These are phyloP conservation scores for Pachycephala philippinensis DNA, from an alignment of 2,113 vertebrate species.

Conservation along the genomic window DNA sequence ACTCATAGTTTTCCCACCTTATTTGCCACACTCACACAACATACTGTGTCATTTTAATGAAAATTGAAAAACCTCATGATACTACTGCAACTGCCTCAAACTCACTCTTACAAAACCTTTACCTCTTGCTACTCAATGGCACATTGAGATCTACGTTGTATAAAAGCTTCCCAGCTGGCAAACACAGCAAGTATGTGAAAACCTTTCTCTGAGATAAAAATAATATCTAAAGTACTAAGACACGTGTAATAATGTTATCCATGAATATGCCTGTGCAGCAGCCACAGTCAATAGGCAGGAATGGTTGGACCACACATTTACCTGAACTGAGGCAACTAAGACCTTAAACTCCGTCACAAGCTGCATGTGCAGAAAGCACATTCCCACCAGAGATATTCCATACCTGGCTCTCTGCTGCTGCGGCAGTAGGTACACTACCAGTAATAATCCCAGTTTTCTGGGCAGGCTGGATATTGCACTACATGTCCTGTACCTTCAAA, in stretches of 20 bases:
- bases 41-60: not conserved
- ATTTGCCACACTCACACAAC: not conserved
- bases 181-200: not conserved
- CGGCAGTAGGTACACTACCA: not conserved
- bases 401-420: not conserved
- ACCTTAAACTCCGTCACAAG: not conserved
- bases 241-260: not conserved
- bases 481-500: slow-evolving; percentile 5
- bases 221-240: not conserved
- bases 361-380: not conserved
- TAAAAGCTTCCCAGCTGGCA: not conserved
- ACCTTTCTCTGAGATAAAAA: not conserved
- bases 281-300: not conserved
- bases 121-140: not conserved
- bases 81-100: not conserved
- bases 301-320: not conserved
- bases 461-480: not conserved
- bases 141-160: not conserved
- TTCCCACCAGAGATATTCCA: not conserved
- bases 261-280: not conserved
- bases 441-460: not conserved
- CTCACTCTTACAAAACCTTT: not conserved
- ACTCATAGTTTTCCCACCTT: not conserved
- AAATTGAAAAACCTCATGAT: not conserved
- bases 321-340: not conserved